Evolutionary conservation across 92 coral and sea anemone species (phyloP).

Genomic region (Paramuricea clavata): DNA sequence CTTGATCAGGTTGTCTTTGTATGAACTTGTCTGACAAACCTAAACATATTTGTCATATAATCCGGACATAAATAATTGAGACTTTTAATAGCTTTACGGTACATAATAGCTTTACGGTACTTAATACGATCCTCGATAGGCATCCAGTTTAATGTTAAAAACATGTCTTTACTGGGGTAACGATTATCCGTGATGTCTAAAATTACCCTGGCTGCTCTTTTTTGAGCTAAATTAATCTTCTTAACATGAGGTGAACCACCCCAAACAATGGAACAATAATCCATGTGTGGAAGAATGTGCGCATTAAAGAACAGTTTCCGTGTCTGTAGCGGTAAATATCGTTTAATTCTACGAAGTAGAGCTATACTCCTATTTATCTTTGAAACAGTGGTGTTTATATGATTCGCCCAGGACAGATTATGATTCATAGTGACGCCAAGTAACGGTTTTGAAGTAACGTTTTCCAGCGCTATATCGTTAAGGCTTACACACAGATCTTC

Average conservation of each 20-base stretch:
- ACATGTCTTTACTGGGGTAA: conserved; percentile 8
- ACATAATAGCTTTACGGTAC: not conserved
- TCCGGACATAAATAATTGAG: not conserved
- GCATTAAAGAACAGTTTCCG: conserved; percentile 43
- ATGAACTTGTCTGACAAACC: not conserved
- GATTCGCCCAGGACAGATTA: conserved; percentile 46
- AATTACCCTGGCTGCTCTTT: conserved; percentile 7
- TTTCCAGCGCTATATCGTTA: conserved; percentile 23
- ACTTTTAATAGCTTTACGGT: not conserved
- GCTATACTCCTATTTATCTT: conserved; percentile 34
- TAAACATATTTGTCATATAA: not conserved
- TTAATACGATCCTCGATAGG: not conserved
- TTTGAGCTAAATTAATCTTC: not conserved
- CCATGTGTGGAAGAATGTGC: conserved; percentile 46
- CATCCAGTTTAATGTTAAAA: not conserved
- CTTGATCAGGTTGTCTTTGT: not conserved
- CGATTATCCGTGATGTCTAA: not conserved
- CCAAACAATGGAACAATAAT: conserved; percentile 54
- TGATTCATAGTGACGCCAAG: conserved; percentile 48
- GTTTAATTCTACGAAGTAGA: conserved; percentile 51
- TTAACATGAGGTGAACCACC: conserved; percentile 52
- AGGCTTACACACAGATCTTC: conserved; percentile 32
- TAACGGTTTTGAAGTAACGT: conserved; percentile 34
- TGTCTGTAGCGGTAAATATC: conserved; percentile 24
- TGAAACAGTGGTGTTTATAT: conserved; percentile 35